Conservation (phyloP, 2,888 invertebrate genomes). For the Drosophila austrosaltans region DNA sequence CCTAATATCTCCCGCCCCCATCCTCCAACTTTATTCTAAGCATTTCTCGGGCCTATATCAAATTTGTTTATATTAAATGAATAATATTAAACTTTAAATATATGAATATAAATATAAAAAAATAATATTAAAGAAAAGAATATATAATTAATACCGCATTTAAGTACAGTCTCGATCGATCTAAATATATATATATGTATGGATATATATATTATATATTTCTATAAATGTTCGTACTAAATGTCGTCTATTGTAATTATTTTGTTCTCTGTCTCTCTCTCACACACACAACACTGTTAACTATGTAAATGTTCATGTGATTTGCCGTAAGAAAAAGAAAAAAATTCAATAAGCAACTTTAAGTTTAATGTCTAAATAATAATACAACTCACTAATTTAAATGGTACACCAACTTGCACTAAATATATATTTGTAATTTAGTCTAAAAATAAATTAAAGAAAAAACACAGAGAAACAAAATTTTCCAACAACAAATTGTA, state of each 20-base stretch:
- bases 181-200: background rate
- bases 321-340: slow-evolving; percentile 45
- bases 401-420: slow-evolving; percentile 61
- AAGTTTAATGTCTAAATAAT: slow-evolving; percentile 66
- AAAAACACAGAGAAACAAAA: slow-evolving; percentile 34
- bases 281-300: slow-evolving; percentile 54
- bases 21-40: background rate
- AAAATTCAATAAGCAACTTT: slow-evolving; percentile 64
- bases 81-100: slow-evolving; percentile 37
- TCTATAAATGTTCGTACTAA: slow-evolving; percentile 54
- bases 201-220: slow-evolving; percentile 45
- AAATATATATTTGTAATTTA: slow-evolving; percentile 56
- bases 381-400: slow-evolving; percentile 59
- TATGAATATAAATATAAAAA: slow-evolving; percentile 19
- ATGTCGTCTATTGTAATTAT: slow-evolving; percentile 61
- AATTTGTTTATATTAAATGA: slow-evolving; percentile 79
- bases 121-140: slow-evolving; percentile 23
- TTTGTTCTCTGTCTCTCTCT: slow-evolving; percentile 51
- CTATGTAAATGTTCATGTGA: slow-evolving; percentile 65
- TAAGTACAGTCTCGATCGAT: slow-evolving; percentile 53
- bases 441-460: slow-evolving; percentile 28
- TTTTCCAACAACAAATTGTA: slow-evolving; percentile 40
- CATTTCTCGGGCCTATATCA: slow-evolving; percentile 46
- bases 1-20: too few species aligned
- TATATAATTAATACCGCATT: slow-evolving; percentile 63